Conservation (phyloP, 2,797 vertebrate genomes). For the Cossypha niveicapilla region DNA sequence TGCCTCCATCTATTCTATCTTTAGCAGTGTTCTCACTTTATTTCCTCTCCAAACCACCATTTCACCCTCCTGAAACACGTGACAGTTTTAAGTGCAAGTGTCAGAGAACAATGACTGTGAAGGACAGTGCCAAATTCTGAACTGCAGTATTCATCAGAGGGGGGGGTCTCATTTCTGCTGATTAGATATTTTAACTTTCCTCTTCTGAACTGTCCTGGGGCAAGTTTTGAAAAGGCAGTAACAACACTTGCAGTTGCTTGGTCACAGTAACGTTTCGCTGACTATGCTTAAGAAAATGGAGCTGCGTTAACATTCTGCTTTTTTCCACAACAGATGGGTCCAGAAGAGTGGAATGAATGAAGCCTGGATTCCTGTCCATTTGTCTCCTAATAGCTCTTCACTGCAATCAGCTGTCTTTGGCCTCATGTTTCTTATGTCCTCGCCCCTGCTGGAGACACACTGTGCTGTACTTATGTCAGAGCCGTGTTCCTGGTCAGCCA, state of each 20-base stretch:
- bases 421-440: neutral
- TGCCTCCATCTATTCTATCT: neutral
- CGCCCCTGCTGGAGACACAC: fast-evolving
- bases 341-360: neutral
- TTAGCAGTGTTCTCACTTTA: neutral
- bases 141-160: neutral
- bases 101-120: neutral
- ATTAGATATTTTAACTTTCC: neutral
- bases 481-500: neutral
- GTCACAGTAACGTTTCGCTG: neutral
- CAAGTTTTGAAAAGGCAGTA: neutral
- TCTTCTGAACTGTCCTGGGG: neutral
- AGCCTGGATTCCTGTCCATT: neutral
- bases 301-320: neutral
- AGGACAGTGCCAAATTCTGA: neutral
- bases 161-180: neutral
- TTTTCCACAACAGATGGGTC: neutral
- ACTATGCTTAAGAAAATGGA: neutral
- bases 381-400: neutral
- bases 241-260: neutral
- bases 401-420: neutral
- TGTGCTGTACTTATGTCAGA: neutral
- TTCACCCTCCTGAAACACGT: neutral
- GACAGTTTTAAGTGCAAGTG: neutral
- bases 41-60: neutral